Base-by-base conservation (phyloP, 92 coral and sea anemone species). In the Palythoa heliodiscus region DNA sequence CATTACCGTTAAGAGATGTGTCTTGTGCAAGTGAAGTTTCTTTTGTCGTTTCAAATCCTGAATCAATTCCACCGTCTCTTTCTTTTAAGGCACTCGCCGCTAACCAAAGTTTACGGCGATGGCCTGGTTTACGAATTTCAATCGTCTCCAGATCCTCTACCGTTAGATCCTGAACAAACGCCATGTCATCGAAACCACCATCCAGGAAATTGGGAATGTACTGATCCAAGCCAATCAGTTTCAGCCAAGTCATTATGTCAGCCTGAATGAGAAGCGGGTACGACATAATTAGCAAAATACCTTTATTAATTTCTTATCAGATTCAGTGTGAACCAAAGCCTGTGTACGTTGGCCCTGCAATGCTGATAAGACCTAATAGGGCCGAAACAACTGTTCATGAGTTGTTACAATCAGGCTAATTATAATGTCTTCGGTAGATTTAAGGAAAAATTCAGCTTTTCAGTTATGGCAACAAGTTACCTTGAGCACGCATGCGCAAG, bases 111-210 rank as follows among this genome's bases (percentile, higher is more conserved):
- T 95, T 97, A 55, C 99, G 86, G 47, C 93, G 98, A 73, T 97
- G 99, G 16, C 99, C 99, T 12, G 96, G 89, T 80, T 91, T 92
- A 7, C 89, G 93, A 38, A 97, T 92, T 19, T 98, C 99, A 38
- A 97, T 97, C n/a, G 93, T 87, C 8, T 85, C 94, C 43, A 97
- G 76, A 76, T 97, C 99, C 68, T 97, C 99, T 16, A 85, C 72
- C 6, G 99, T 90, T 47, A 97, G 86, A 88, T 97, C 99, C 70
- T 94, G 92, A 3, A 97, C 90, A 52, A 97, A 97, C 7, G 95
- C 99, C 91, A 97, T 88, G 82, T 97, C 99, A 72, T 97, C 99
- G 53, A 97, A 97, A 11, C 99, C 99, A 29, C 95, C 98, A 81
- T 97, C 99, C 78, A 97, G 75, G 73, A 97, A 95, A 77, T 97